Evolutionary conservation across 2,888 invertebrate genomes (phyloP).

Genomic region (Ariolimax columbianus): DNA sequence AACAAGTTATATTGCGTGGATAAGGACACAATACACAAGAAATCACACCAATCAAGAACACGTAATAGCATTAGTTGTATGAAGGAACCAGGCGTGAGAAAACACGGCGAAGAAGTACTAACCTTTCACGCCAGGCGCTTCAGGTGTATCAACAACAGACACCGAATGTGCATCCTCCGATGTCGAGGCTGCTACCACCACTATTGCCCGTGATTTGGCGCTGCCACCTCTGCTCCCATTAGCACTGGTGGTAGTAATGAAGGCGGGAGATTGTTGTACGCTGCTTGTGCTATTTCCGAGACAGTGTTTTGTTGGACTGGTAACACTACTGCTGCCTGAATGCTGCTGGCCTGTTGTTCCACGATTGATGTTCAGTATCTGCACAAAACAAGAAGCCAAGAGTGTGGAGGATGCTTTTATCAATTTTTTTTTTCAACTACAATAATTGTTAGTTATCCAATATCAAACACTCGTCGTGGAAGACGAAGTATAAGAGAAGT

Average conservation of each 20-base stretch:
- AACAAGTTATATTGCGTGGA: too few relatives aligned
- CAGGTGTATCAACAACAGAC: background rate
- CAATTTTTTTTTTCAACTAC: too few relatives aligned
- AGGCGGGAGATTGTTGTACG: background rate
- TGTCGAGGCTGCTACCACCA: background rate
- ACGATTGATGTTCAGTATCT: constrained; percentile 33
- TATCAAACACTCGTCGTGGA: too few relatives aligned
- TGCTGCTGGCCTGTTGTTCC: constrained; percentile 8
- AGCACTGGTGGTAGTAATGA: background rate
- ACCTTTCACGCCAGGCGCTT: background rate
- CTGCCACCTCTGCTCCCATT: background rate
- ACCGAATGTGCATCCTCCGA: background rate
- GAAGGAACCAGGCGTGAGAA: too few relatives aligned
- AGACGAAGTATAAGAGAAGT: too few relatives aligned
- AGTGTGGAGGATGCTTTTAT: background rate
- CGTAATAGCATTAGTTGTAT: too few relatives aligned
- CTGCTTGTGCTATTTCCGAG: constrained; percentile 8
- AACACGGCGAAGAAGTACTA: background rate
- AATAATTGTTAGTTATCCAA: too few relatives aligned
- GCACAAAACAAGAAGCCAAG: constrained; percentile 21
- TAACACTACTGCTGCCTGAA: background rate
- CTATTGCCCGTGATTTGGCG: background rate
- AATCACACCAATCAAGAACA: too few relatives aligned
- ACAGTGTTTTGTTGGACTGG: constrained; percentile 21
- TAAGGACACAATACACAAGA: too few relatives aligned